A percentile compares a stretch with the other conserved stretches of the same genome.
Evolutionary conservation across 2,797 vertebrate species (phyloP).

Genomic region (Alauda arvensis): DNA sequence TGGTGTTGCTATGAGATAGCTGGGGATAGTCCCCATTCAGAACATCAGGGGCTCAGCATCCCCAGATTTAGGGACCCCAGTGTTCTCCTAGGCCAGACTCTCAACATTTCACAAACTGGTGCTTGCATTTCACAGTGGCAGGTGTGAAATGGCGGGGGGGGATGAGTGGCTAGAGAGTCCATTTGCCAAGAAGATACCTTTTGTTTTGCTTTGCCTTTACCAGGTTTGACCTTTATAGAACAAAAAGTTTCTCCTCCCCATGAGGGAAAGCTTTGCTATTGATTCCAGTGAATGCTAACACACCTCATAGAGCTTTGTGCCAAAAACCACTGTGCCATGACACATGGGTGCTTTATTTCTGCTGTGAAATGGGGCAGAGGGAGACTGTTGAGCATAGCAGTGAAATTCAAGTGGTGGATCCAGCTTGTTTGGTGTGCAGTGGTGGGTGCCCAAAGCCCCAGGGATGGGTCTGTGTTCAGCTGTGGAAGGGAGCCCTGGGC

Average conservation of each 20-base stretch:
- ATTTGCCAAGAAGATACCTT: not conserved
- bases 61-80: accelerated
- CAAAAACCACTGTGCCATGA: not conserved
- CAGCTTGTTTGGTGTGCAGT: not conserved
- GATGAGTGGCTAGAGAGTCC: not conserved
- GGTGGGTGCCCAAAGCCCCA: accelerated
- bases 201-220: not conserved
- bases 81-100: not conserved
- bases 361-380: not conserved
- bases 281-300: not conserved
- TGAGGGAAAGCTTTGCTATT: not conserved
- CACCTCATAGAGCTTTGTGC: not conserved
- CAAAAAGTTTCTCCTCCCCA: not conserved
- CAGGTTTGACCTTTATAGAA: not conserved
- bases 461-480: not conserved
- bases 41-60: not conserved
- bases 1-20: not conserved
- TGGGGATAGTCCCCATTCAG: not conserved
- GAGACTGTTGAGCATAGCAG: not conserved
- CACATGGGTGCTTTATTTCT: not conserved
- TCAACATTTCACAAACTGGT: not conserved
- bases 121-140: not conserved
- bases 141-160: not conserved
- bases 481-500: not conserved
- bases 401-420: not conserved